A percentile compares a stretch with the other conserved stretches of the same genome.
Evolutionary conservation across 1,140 invertebrate species (phyloP).

Genomic region (Leptopilina clavipes): DNA sequence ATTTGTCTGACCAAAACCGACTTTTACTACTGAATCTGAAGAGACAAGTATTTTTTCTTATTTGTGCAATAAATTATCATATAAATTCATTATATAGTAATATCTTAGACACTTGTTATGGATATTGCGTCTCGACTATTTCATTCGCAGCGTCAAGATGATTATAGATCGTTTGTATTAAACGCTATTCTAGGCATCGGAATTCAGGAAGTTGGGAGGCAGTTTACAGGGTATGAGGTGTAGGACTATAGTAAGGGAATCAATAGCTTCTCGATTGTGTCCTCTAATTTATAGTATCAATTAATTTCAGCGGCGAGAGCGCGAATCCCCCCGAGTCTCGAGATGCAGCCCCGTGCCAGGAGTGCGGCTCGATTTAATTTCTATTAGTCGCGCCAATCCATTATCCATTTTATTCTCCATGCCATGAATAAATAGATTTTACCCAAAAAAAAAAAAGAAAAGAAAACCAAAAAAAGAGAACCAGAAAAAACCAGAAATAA

Average conservation of each 20-base stretch:
- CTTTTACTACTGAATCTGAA: no score
- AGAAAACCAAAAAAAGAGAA: no score
- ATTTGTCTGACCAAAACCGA: no score
- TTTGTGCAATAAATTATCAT: no score
- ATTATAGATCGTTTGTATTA: constrained; percentile 12
- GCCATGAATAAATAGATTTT: constrained; percentile 49
- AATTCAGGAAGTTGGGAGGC: constrained; percentile 25
- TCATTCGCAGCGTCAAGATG: not conserved
- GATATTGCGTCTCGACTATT: no score
- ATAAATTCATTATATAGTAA: no score
- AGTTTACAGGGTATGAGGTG: not conserved
- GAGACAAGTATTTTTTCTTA: no score
- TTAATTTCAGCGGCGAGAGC: constrained; percentile 67
- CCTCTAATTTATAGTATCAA: constrained; percentile 74
- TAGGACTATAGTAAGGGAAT: constrained; percentile 51
- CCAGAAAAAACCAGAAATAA: no score
- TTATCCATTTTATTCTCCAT: constrained; percentile 56
- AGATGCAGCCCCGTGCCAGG: constrained; percentile 43
- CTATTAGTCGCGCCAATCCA: constrained; percentile 70
- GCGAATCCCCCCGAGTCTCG: constrained; percentile 54
- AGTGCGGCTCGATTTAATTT: constrained; percentile 67
- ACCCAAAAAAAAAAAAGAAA: not conserved
- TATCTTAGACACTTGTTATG: no score
- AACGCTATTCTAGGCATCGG: not conserved
- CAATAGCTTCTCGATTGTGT: constrained; percentile 69